These are phyloP conservation scores for Anaspis maculata DNA, from an alignment of 2,888 invertebrate genomes.

Conservation along the genomic window DNA sequence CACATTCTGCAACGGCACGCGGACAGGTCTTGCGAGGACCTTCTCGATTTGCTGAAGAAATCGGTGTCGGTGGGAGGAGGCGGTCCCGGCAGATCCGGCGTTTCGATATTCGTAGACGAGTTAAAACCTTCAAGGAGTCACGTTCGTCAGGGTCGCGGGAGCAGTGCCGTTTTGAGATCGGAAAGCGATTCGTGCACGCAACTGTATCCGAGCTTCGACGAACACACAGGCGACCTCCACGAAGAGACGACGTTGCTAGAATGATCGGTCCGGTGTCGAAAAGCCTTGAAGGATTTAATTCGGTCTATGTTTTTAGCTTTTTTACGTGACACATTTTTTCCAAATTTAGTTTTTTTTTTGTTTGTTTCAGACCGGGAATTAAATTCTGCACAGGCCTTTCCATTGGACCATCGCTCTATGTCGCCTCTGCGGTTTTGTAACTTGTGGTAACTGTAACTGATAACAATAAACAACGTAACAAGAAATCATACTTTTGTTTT, in stretches of 20 bases:
- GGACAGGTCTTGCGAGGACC: constrained; percentile 29
- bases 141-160: constrained; percentile 3
- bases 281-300: constrained; percentile 27
- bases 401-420: constrained; percentile 8
- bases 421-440: no score
- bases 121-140: constrained; percentile 17
- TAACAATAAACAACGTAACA: no score
- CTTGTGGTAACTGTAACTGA: no score
- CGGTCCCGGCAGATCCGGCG: background rate
- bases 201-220: no score
- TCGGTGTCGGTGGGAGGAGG: constrained; percentile 15
- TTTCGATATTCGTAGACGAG: constrained; percentile 10
- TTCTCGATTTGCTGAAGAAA: constrained; percentile 25
- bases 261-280: constrained; percentile 2
- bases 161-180: no score
- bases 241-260: no score
- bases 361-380: constrained; percentile 33
- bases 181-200: no score
- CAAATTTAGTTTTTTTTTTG: constrained; percentile 16
- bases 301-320: constrained; percentile 14
- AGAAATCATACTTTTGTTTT: no score
- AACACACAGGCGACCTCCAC: no score
- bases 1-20: constrained; percentile 27
- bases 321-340: constrained; percentile 3
- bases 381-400: constrained; percentile 37